phyloP scores from a whole-genome alignment of 2,888 invertebrate genomes.

The Scaptomyza flava region DNA sequence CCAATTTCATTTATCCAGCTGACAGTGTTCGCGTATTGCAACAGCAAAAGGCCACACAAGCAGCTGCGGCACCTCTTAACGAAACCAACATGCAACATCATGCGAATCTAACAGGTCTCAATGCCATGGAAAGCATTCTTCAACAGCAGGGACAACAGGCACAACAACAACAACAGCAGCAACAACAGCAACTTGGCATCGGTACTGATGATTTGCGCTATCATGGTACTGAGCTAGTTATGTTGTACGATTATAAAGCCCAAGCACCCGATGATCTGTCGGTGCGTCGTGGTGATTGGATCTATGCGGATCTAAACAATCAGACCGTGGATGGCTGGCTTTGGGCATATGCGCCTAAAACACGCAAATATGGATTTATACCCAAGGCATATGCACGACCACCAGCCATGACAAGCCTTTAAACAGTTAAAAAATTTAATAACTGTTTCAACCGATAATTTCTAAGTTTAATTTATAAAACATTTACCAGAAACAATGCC shows the following conservation, averaged over 20 bases:
- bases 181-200: slow-evolving; percentile 78
- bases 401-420: slow-evolving; percentile 93
- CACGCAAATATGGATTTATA: slow-evolving; percentile 96
- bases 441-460: not conserved
- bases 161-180: slow-evolving; percentile 62
- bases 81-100: slow-evolving; percentile 62
- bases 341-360: slow-evolving; percentile 97
- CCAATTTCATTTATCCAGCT: slow-evolving; percentile 96
- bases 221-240: slow-evolving; percentile 95
- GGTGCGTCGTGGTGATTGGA: slow-evolving; percentile 96
- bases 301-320: slow-evolving; percentile 96
- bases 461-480: not conserved
- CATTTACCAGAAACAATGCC: not conserved
- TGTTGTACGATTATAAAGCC: slow-evolving; percentile 97
- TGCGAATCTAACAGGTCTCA: slow-evolving; percentile 47
- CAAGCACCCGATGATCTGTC: slow-evolving; percentile 97
- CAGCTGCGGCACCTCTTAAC: slow-evolving; percentile 44
- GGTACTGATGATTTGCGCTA: slow-evolving; percentile 89
- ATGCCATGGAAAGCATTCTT: slow-evolving; percentile 58
- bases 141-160: slow-evolving; percentile 56
- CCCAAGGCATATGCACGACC: slow-evolving; percentile 97
- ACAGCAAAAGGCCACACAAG: slow-evolving; percentile 52
- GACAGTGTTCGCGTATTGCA: slow-evolving; percentile 87
- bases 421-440: not conserved
- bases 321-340: slow-evolving; percentile 98